These are phyloP conservation scores for Helicoverpa assulta DNA, from an alignment of 2,888 invertebrate genomes.

Conservation along the genomic window DNA sequence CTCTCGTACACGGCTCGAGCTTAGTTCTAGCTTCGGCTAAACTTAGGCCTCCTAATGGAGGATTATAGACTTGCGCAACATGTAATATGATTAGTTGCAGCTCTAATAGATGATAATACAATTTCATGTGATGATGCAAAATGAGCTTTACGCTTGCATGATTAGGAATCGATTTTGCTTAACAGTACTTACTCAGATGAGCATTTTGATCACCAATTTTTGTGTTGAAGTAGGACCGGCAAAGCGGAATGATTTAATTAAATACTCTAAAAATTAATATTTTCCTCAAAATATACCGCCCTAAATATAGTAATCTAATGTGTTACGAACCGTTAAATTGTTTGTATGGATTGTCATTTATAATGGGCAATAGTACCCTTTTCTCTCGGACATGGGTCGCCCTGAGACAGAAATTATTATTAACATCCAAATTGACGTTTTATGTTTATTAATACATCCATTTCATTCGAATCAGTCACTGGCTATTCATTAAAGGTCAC, in stretches of 20 bases:
- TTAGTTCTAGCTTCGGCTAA: slow-evolving; percentile 1
- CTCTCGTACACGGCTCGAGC: neutral
- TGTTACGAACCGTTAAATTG: slow-evolving; percentile 4
- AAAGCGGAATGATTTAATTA: too few relatives aligned
- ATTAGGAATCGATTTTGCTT: neutral
- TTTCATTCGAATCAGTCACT: neutral
- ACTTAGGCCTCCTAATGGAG: slow-evolving; percentile 1
- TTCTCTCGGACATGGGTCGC: slow-evolving; percentile 8
- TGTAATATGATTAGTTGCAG: slow-evolving; percentile 2
- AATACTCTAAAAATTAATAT: neutral
- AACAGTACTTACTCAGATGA: neutral
- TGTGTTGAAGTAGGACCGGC: too few relatives aligned
- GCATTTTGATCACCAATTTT: neutral
- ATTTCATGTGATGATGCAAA: neutral
- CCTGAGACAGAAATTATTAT: slow-evolving; percentile 6
- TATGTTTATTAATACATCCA: slow-evolving; percentile 1
- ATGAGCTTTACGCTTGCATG: neutral
- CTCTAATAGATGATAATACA: neutral
- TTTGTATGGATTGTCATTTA: slow-evolving; percentile 3
- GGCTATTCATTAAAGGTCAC: neutral
- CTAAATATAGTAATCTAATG: neutral
- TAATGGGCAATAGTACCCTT: slow-evolving; percentile 14
- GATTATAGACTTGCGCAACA: slow-evolving; percentile 1
- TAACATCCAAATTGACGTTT: slow-evolving; percentile 6
- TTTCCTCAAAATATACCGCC: neutral